Evolutionary conservation across 1,140 invertebrate genomes (phyloP).

Genomic region (Pogonognathellus flavescens): DNA sequence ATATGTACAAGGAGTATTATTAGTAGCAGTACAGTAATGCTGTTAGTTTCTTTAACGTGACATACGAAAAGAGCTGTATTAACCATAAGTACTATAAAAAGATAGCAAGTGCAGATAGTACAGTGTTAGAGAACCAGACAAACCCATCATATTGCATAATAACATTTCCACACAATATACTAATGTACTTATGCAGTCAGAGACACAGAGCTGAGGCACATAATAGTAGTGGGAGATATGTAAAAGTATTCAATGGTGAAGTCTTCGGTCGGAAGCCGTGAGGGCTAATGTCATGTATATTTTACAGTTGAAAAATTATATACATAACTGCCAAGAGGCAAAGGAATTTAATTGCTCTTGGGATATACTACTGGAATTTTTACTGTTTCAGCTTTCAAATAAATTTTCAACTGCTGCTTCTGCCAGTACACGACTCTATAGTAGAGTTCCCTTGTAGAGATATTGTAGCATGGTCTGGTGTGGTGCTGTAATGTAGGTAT

Average conservation of each 20-base stretch:
- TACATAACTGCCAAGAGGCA: background rate
- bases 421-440: too few species aligned
- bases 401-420: background rate
- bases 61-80: too few species aligned
- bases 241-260: background rate
- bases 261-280: background rate
- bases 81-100: too few species aligned
- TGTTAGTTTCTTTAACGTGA: too few species aligned
- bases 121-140: too few species aligned
- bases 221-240: background rate
- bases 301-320: conserved; percentile 26
- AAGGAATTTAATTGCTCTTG: conserved; percentile 29
- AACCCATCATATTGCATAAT: too few species aligned
- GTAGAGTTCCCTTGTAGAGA: background rate
- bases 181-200: background rate
- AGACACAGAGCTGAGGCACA: background rate
- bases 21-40: too few species aligned
- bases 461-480: too few species aligned
- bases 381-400: conserved; percentile 29
- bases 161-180: too few species aligned
- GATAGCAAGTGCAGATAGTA: too few species aligned
- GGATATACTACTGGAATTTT: conserved; percentile 32
- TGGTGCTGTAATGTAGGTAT: too few species aligned
- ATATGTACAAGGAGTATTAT: too few species aligned
- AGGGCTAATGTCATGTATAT: background rate